Base-by-base conservation (phyloP, 2,888 invertebrate genomes). In the Megaustenia siamemsis region DNA sequence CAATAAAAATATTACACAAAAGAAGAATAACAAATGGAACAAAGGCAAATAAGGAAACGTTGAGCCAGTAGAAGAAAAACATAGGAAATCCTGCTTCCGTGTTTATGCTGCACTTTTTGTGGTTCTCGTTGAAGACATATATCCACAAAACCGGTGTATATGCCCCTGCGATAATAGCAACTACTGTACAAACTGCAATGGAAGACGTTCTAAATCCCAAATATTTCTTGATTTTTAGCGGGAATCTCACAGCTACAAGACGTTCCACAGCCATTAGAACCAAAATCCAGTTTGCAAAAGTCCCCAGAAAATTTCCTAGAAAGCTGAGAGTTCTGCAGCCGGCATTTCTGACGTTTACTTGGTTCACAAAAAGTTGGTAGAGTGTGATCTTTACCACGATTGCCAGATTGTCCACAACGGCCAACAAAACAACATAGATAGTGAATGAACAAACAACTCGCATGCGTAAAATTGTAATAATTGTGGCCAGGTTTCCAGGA, bases 401-500 rank as follows among this genome's bases (percentile, higher is more conserved):
- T 40, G 90, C 90, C 10, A 88, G 38, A 10, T 87, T 88, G 79
- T 92, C 92, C 66, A 90, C 87, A 0, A 90, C 86, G 0, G 92
- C 90, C 79, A 92, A 83, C 15, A 88, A 75, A 32, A 87, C 83
- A 87, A 91, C 90, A 73, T 88, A 90, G 18, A 91, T 45, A 0
- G 89, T 87, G 45, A 90, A 91, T 8, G 91, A 90, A 60, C 89
- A 83, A 35, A 90, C 86, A n/a, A 88, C 88, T 40, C 87, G 86
- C 89, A 91, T 90, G 32, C 85, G 84, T 35, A 84, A 82, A 73
- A 91, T 88, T 63, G 90, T 90, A 49, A 90, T 82, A 0, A 91
- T 88, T 28, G 90, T 89, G 0, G 91, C 89, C 21, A 90, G 28
- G 76, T 90, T 91, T 40, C 91, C 91, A 0, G 90, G 90, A 10